These are phyloP conservation scores for Machimus rusticus DNA, from an alignment of 2,888 invertebrate genomes.

Conservation along the genomic window DNA sequence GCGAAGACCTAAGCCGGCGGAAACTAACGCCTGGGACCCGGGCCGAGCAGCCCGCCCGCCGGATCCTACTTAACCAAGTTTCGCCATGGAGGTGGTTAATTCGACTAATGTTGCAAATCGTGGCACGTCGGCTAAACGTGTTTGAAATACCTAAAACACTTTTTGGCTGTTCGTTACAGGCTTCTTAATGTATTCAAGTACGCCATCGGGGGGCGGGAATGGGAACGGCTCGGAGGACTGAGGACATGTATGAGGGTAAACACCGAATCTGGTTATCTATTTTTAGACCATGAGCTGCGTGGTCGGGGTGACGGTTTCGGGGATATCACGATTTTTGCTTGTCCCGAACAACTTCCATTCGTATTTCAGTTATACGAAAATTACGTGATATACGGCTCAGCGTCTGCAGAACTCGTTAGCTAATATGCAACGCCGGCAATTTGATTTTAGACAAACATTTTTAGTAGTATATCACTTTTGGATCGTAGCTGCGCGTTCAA, in stretches of 20 bases:
- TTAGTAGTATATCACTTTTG: not conserved
- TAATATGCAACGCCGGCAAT: not conserved
- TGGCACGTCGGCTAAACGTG: conserved; percentile 45
- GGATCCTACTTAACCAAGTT: conserved; percentile 12
- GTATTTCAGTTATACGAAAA: not conserved
- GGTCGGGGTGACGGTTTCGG: not conserved
- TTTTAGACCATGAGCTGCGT: conserved; percentile 40
- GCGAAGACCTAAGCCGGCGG: not conserved
- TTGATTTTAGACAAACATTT: not conserved
- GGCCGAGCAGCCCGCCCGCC: not conserved
- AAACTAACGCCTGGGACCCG: not conserved
- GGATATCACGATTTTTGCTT: conserved; percentile 13
- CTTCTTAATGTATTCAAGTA: conserved; percentile 2
- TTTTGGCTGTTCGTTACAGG: not conserved
- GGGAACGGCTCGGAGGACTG: conserved; percentile 4
- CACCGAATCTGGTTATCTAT: conserved; percentile 43
- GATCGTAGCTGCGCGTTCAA: not conserved
- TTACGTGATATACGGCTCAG: not conserved
- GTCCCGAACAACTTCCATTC: not conserved
- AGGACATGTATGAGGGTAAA: conserved; percentile 21
- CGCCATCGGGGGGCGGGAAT: not conserved
- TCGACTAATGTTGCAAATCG: conserved; percentile 47
- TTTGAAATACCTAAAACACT: conserved; percentile 38
- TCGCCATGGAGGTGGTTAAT: conserved; percentile 31
- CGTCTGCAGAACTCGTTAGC: not conserved